A percentile compares a stretch with the other conserved stretches of the same genome.
These are phyloP conservation scores for Phylloscopus collybita DNA, from an alignment of 2,797 vertebrate genomes.

Conservation along the genomic window DNA sequence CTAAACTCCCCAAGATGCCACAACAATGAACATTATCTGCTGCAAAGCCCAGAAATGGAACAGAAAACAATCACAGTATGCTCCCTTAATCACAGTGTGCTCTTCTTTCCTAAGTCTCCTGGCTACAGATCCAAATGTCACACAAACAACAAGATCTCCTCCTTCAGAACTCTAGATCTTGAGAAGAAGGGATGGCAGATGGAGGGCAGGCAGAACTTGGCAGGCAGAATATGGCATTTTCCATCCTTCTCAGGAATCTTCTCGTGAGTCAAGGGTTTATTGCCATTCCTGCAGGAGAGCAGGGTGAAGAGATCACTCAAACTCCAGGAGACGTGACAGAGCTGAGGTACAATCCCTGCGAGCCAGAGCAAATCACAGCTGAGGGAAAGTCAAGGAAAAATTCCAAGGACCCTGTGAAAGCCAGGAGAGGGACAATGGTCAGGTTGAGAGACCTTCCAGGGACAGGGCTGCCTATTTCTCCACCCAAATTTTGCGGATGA, in stretches of 20 bases:
- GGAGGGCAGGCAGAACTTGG: conserved; percentile 45
- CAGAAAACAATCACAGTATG: neutral
- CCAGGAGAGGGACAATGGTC: neutral
- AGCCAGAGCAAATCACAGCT: neutral
- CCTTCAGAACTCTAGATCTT: neutral
- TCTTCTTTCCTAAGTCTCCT: neutral
- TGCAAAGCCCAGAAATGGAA: neutral
- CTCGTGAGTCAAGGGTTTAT: neutral
- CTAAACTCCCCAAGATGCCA: neutral
- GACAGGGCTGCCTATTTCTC: neutral
- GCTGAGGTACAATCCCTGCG: neutral
- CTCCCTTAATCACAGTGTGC: neutral
- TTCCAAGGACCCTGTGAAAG: neutral
- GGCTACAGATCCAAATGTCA: neutral
- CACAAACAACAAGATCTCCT: neutral
- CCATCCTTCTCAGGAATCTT: neutral
- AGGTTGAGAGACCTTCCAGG: neutral
- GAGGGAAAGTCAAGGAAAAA: neutral
- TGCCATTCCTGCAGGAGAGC: conserved; percentile 28
- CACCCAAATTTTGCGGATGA: neutral
- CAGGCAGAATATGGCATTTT: conserved; percentile 12
- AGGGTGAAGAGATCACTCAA: conserved; percentile 47
- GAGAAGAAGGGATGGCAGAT: conserved; percentile 32
- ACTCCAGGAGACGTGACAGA: conserved; percentile 18
- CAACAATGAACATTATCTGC: neutral